Evolutionary conservation across 2,113 vertebrate species (phyloP), one percentile per base, ranked within the genome.

Genomic region (Muntiacus muntjak): DNA sequence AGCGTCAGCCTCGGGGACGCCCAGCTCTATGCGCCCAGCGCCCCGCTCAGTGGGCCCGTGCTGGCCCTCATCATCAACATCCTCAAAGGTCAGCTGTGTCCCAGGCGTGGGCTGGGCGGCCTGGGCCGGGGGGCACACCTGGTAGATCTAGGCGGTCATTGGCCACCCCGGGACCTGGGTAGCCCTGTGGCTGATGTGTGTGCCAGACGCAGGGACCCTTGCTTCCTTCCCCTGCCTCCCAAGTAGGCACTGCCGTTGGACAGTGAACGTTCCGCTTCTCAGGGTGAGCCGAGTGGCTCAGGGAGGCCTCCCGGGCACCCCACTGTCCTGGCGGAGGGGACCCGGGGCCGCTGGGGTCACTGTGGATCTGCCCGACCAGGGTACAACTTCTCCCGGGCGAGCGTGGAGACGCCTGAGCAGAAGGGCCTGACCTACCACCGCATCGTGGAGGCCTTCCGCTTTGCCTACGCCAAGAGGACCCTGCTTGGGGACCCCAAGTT

Each of bases 51-150:
- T 0, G 99, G 99, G 76, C 99, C 99, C 0, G 99, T 99, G 94
- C 99, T 99, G 54, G 98, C 98, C 2, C 99, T 99, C 97, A 99
- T 99, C 96, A 98, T 99, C 97, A 99, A 99, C 98, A 99, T 99
- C 91, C 98, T 99, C 97, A 99, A 99, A 95, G 99, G 99, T 99
- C 78, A 98, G 98, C 52, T 7, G 0, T 5, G 19, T 2, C 33
- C 50, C 2, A 3, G n/a, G 81, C 12, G 6, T 1, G 19, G n/a
- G n/a, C 15, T 11, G 6, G 28, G 43, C 1, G 0, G 2, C 26
- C 33, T 30, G 50, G n/a, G 17, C 62, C 30, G 28, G 28, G 62
- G 82, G 55, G 47, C 1, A 1, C 1, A 2, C 21, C 40, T 45
- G 21, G 13, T 23, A 19, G 82, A 25, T 74, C 45, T 3, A 17